A percentile compares a stretch with the other conserved stretches of the same genome.
Conservation (phyloP, 2,888 invertebrate species). For the Euproctis similis region DNA sequence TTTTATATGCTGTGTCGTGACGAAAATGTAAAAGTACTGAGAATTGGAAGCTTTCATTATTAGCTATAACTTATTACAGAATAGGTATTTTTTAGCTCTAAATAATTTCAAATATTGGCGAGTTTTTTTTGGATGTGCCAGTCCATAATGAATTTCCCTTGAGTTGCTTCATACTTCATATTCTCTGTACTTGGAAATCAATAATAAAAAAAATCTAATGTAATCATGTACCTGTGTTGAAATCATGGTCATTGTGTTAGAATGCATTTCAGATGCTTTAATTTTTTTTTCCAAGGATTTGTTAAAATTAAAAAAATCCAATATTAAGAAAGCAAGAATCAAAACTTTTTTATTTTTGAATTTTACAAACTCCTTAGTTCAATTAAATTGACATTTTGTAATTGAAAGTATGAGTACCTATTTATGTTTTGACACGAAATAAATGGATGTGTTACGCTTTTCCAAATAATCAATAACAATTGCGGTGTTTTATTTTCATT, state of each 20-base stretch:
- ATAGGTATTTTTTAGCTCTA: too few relatives aligned
- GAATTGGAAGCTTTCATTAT: too few relatives aligned
- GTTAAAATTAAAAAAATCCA: slow-evolving; percentile 17
- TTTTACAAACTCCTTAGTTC: slow-evolving; percentile 8
- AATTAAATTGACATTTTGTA: slow-evolving; percentile 19
- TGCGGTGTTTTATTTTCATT: slow-evolving; percentile 48
- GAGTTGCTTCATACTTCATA: slow-evolving; percentile 8
- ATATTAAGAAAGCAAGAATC: not conserved
- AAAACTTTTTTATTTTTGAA: slow-evolving; percentile 15
- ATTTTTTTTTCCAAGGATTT: slow-evolving; percentile 20
- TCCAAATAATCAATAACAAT: slow-evolving; percentile 68
- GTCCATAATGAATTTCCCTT: too few relatives aligned
- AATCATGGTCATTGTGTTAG: slow-evolving; percentile 36
- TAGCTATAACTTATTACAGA: too few relatives aligned
- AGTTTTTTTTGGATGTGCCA: too few relatives aligned
- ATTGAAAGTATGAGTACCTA: slow-evolving; percentile 18
- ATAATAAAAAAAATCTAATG: too few relatives aligned
- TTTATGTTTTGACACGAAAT: slow-evolving; percentile 26
- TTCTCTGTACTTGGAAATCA: slow-evolving; percentile 22
- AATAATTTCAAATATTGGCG: too few relatives aligned
- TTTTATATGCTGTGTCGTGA: too few relatives aligned
- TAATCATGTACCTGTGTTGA: too few relatives aligned
- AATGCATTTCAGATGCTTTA: slow-evolving; percentile 31
- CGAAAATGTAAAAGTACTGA: too few relatives aligned
- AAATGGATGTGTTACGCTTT: slow-evolving; percentile 62